phyloP scores from a whole-genome alignment of 2,888 invertebrate genomes.

The Biston betularia region DNA sequence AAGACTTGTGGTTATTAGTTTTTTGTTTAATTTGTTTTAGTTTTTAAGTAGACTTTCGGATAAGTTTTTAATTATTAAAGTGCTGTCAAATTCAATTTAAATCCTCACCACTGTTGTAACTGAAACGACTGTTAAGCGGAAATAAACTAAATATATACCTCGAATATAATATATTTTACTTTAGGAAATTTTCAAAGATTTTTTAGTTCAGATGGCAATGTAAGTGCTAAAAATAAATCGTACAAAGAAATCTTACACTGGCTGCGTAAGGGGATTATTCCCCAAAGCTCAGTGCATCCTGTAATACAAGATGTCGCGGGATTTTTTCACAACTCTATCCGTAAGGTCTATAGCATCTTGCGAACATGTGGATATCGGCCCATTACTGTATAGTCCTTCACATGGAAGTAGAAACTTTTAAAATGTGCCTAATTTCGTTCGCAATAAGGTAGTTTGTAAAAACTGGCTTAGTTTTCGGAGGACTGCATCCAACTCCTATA shows the following conservation, averaged over 20 bases:
- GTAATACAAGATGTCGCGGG: constrained; percentile 77
- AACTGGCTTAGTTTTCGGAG: constrained; percentile 16
- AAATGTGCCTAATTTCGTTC: constrained; percentile 29
- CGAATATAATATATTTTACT: too few species aligned
- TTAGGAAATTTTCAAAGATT: not conserved
- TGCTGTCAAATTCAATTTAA: too few species aligned
- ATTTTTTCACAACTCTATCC: constrained; percentile 77
- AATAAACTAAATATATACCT: too few species aligned
- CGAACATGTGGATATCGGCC: constrained; percentile 46
- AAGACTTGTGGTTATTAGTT: too few species aligned
- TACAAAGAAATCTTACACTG: constrained; percentile 54
- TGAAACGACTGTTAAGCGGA: too few species aligned
- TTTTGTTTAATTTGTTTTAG: too few species aligned
- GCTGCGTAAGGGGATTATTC: constrained; percentile 52
- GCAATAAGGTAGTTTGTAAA: constrained; percentile 15
- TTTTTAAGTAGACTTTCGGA: too few species aligned
- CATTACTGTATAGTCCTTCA: constrained; percentile 32
- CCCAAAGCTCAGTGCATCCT: constrained; percentile 74
- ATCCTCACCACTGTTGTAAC: too few species aligned
- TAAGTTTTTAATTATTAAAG: too few species aligned
- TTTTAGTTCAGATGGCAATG: constrained; percentile 4
- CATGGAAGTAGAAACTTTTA: constrained; percentile 8
- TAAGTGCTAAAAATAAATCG: constrained; percentile 40
- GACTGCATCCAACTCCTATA: constrained; percentile 60
- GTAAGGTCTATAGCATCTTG: constrained; percentile 80